Percentiles rank a stretch among this genome's conserved stretches.
These are phyloP conservation scores for Rhagoletis zephyria DNA, from an alignment of 1,140 invertebrate species.

Conservation along the genomic window DNA sequence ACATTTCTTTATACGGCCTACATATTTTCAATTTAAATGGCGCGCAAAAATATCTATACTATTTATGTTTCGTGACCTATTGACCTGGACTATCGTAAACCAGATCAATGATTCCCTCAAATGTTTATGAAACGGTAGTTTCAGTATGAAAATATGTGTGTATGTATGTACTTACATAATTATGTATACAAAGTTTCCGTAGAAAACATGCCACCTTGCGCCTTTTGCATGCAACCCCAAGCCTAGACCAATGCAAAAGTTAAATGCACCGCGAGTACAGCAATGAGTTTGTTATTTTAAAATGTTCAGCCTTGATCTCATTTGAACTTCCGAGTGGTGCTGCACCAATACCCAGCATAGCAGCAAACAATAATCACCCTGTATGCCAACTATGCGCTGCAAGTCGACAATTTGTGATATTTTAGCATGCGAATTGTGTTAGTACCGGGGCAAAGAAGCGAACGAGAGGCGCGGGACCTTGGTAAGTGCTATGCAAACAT, in stretches of 20 bases:
- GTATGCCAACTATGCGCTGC: constrained; percentile 15
- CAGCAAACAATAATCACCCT: constrained; percentile 13
- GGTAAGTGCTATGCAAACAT: background rate
- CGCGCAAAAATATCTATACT: no score
- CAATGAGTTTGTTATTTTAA: constrained; percentile 41
- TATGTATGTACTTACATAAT: background rate
- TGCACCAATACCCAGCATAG: background rate
- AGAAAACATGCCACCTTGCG: background rate
- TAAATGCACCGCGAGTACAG: background rate
- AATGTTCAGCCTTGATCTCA: constrained; percentile 41
- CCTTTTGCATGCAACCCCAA: background rate
- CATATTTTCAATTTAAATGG: no score
- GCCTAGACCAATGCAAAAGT: background rate
- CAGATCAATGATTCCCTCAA: no score
- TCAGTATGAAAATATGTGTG: no score
- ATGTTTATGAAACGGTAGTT: no score
- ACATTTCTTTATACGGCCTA: no score
- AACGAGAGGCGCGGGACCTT: background rate
- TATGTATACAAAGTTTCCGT: background rate
- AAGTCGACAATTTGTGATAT: constrained; percentile 45
- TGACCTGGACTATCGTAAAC: no score
- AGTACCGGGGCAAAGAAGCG: background rate
- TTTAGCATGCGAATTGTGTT: constrained; percentile 25
- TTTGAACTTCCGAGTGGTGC: constrained; percentile 32
- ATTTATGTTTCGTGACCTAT: no score